Percentiles rank a stretch among this genome's conserved stretches.
These are phyloP conservation scores for Dendrocincla fuliginosa DNA, from an alignment of 2,797 vertebrate species.

Conservation along the genomic window DNA sequence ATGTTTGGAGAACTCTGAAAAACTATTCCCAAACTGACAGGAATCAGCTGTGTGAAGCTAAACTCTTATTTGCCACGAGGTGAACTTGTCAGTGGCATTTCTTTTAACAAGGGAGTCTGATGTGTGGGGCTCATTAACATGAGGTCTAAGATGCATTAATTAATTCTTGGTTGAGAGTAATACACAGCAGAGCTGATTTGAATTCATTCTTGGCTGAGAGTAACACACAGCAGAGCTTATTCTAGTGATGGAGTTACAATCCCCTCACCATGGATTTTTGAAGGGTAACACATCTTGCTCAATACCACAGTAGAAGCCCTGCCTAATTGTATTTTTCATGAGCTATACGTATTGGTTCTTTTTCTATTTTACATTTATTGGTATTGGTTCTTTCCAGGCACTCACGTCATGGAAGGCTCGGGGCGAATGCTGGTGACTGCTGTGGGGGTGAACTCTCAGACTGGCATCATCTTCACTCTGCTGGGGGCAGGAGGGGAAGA, in stretches of 20 bases:
- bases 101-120: not conserved
- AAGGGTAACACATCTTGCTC: not conserved
- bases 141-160: not conserved
- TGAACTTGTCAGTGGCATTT: not conserved
- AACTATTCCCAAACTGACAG: not conserved
- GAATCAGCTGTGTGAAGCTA: not conserved
- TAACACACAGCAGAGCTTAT: not conserved
- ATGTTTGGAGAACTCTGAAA: not conserved
- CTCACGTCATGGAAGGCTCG: constrained; percentile 99
- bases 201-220: not conserved
- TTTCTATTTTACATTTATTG: too few relatives aligned
- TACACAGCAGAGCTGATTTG: not conserved
- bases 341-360: too few relatives aligned
- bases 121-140: not conserved
- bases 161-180: not conserved
- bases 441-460: constrained; percentile 98
- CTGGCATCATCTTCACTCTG: constrained; percentile 97
- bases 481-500: constrained; percentile 91
- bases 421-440: constrained; percentile 96
- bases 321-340: not conserved
- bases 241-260: not conserved
- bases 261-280: not conserved
- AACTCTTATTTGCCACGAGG: not conserved
- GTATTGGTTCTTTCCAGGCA: constrained; percentile 77
- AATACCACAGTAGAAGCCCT: not conserved